Base-by-base conservation (phyloP, 2,113 vertebrate species). In the Tautogolabrus adspersus region DNA sequence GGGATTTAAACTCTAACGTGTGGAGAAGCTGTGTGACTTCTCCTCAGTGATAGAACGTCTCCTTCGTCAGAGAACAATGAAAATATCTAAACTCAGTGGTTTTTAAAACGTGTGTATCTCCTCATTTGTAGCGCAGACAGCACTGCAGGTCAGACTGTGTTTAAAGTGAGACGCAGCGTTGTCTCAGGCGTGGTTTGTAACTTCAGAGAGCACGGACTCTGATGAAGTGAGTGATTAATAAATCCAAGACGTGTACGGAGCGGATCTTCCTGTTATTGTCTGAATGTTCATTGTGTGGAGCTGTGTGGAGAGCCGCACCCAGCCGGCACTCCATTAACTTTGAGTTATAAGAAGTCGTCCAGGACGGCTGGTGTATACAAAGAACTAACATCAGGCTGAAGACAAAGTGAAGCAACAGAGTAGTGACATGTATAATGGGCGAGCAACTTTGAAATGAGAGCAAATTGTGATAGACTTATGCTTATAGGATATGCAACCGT, bases 221-320 rank as follows among this genome's bases (percentile, higher is more conserved):
- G 64, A 7, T 58, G 44, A 47, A 81, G 56, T 55, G 56, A 59
- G 78, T 72, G 77, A 86, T 84, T 85, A n/a, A n/a, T n/a, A n/a
- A 83, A 84, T 88, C 75, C 26, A n/a, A 75, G 72, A 72, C 64
- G 22, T 62, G 67, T 12, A 44, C 60, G 38, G 52, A 66, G 37
- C 46, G 0, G 57, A 46, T 61, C 74, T 88, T 91, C 91, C 89
- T 87, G 87, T 63, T n/a, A 92, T 92, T 92, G 91, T 92, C 62
- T 73, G 6, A 57, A 21, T 1, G 1, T 37, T 77, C 75, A 84
- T 67, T 86, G 71, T 85, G 8, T 40, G 10, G 19, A 16, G 60
- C 49, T 51, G 12, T 62, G 57, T 2, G 73, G 63, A 75, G 70
- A 79, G 55, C 81, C 67, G 11, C 83, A 76, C 83, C 84, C 87